A percentile compares a stretch with the other conserved stretches of the same genome.
phyloP scores from a whole-genome alignment of 2,888 invertebrate genomes.

The Agonopterix alstromeriana region DNA sequence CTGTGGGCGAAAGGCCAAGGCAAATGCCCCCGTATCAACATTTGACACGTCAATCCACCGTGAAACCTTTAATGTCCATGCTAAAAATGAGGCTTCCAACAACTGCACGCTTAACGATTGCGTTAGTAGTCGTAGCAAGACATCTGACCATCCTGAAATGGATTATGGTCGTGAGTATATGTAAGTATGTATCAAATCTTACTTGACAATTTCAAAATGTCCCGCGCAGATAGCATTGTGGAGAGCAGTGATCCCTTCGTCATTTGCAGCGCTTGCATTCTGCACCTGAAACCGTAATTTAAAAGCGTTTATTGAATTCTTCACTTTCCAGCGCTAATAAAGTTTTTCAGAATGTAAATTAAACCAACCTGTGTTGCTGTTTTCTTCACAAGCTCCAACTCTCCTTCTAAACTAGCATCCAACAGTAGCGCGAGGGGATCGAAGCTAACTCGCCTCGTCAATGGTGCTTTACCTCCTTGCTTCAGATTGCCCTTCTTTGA shows the following conservation, averaged over 20 bases:
- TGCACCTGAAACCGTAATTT: constrained; percentile 78
- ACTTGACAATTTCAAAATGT: constrained; percentile 97
- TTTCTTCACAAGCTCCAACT: constrained; percentile 96
- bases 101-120: too few relatives aligned
- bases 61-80: too few relatives aligned
- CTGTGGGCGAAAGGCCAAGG: too few relatives aligned
- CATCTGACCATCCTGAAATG: too few relatives aligned
- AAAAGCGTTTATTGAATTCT: background rate
- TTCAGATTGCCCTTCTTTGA: constrained; percentile 89
- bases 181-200: constrained; percentile 32
- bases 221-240: constrained; percentile 99
- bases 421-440: constrained; percentile 97
- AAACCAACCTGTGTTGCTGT: constrained; percentile 90
- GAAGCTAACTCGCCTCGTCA: constrained; percentile 93
- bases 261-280: constrained; percentile 98
- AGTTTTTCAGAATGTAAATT: too few relatives aligned
- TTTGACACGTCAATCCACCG: too few relatives aligned
- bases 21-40: too few relatives aligned
- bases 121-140: too few relatives aligned
- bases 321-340: background rate
- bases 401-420: constrained; percentile 98
- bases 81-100: too few relatives aligned
- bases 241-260: constrained; percentile 99
- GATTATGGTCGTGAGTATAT: background rate
- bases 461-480: constrained; percentile 82